These are phyloP conservation scores for Agrotis puta DNA, from an alignment of 2,888 invertebrate genomes.

Conservation along the genomic window DNA sequence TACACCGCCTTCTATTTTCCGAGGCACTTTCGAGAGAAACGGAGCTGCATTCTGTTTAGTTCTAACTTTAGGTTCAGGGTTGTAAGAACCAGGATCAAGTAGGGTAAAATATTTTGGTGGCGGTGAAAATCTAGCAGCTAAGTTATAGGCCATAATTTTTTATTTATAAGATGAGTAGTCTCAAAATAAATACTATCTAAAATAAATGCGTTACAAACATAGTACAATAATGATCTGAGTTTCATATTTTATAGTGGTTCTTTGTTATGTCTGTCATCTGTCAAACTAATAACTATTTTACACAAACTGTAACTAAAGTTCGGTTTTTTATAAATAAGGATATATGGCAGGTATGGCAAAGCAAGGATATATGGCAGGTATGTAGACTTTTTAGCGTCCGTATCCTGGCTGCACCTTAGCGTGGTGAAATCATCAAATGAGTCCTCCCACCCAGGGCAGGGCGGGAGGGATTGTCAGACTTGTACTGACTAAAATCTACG, in stretches of 20 bases:
- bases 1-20: slow-evolving; percentile 64
- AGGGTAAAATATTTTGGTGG: slow-evolving; percentile 71
- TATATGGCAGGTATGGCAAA: too few species aligned
- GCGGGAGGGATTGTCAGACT: too few species aligned
- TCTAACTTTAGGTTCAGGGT: slow-evolving; percentile 64
- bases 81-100: slow-evolving; percentile 82
- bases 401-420: too few species aligned
- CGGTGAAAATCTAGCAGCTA: slow-evolving; percentile 74
- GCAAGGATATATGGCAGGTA: too few species aligned
- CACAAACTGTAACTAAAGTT: too few species aligned
- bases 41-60: slow-evolving; percentile 71
- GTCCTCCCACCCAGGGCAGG: too few species aligned
- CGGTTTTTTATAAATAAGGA: too few species aligned
- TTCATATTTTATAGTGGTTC: too few species aligned
- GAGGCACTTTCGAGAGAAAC: slow-evolving; percentile 77
- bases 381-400: too few species aligned
- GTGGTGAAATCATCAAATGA: too few species aligned
- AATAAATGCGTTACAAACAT: slow-evolving; percentile 4
- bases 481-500: too few species aligned
- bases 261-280: neutral
- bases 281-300: neutral
- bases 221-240: neutral
- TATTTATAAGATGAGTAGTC: neutral
- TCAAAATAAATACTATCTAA: slow-evolving; percentile 8
- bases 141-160: slow-evolving; percentile 77